Evolutionary conservation across 2,113 vertebrate genomes (phyloP), one percentile per base, ranked within the genome.

Genomic region (Malaclemys terrapin): DNA sequence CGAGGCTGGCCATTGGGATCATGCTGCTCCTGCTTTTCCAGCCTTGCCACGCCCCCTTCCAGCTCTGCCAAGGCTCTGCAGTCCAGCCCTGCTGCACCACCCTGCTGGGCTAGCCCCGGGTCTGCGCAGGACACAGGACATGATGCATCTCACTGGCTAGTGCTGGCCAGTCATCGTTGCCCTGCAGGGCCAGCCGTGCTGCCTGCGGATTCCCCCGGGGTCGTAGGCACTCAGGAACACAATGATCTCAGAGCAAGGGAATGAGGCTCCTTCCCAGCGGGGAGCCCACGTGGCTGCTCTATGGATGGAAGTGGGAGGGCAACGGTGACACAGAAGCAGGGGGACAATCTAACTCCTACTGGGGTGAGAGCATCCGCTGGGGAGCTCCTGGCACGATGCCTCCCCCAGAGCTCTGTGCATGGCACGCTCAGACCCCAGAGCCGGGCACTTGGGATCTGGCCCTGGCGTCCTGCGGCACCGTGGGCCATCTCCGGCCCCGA

Each of bases 11-110:
- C 65, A 38, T 17, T n/a, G 65, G 65, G 65, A 17, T 16, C 65
- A 7, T 6, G 65, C 57, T 90, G 80, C 27, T 17, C 10, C 20
- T 1, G 19, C 0, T 1, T n/a, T 2, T 31, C 13, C 1, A 17
- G 27, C 14, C 83, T 81, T 88, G n/a, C 27, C 62, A 35, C 54
- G n/a, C 27, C 57, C 5, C 20, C 57, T 3, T 14, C 25, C 57
- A 31, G 57, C 57, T 59, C 57, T 59, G 57, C 57, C 57, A 29
- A 27, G 27, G 57, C 57, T 14, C 11, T 1, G 57, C 25, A 12
- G 11, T 29, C 25, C 57, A 59, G 57, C 56, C 56, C 56, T 25
- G 56, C 20, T 10, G 56, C 56, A 57, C 56, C 56, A 25, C 57
- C 25, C 57, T 29, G 57, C 57, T 59, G 57, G 57, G 27, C 57